Base-by-base conservation (phyloP, 2,113 vertebrate species). In the Lepus europaeus region DNA sequence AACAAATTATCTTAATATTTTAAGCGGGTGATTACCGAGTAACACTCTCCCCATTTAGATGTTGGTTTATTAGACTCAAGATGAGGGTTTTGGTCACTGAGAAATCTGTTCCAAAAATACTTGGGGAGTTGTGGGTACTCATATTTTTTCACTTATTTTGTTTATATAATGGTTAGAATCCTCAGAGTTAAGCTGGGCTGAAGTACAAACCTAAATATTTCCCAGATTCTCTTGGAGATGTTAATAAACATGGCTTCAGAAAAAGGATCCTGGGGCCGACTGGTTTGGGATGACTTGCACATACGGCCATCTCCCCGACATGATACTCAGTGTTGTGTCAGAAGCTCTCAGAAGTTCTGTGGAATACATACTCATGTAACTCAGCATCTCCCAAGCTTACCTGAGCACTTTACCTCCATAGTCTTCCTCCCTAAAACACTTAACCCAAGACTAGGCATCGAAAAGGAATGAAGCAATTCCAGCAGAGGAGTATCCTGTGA, bases 201-300 rank as follows among this genome's bases (percentile, higher is more conserved):
- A 85, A 81, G 80, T 68, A 25, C 9, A 95, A 86, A 77, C 36
- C 63, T 64, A 66, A 93, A 29, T 59, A 29, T 66, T 85, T 88
- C 69, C n/a, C 49, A 93, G 51, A 64, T 87, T 72, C 25, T 89
- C 49, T 81, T 85, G n/a, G 53, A 68, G 31, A 63, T 82, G 11
- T 74, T 81, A 80, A 66, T 81, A 78, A 77, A 80, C 0, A 25
- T 12, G 53, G 14, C n/a, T 61, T 36, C 36, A 61, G 27, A 20
- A 53, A 70, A 89, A 77, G 68, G 3, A 8, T 74, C 80, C 73
- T 69, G 0, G 74, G 61, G 33, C 9, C 19, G 8, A 5, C 13
- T 70, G 61, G 25, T 39, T 80, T 88, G 29, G 29, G 13, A 80
- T 74, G 56, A 6, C 84, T 53, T 79, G 11, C 19, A 87, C 31